A percentile compares a stretch with the other conserved stretches of the same genome.
Evolutionary conservation across 2,113 vertebrate genomes (phyloP).

Genomic region (Podocnemis expansa): DNA sequence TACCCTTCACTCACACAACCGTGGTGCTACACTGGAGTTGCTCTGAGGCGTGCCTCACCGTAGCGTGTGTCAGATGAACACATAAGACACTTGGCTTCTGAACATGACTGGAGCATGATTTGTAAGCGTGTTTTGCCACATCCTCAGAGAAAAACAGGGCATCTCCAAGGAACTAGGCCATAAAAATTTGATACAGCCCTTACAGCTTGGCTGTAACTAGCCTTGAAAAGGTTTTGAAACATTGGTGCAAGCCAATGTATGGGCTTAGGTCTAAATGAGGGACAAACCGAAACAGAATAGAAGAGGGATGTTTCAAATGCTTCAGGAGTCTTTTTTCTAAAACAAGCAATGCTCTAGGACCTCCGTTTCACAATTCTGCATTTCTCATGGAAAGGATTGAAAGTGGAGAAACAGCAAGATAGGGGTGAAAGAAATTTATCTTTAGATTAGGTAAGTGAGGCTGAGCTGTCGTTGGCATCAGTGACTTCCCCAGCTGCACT

Average conservation of each 20-base stretch:
- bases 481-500: not conserved
- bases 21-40: not conserved
- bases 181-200: conserved; percentile 6
- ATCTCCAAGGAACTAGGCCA: not conserved
- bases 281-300: not conserved
- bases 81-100: not conserved
- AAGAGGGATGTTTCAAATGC: not conserved
- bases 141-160: not conserved
- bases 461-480: not conserved
- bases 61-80: not conserved
- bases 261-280: not conserved
- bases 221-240: not conserved
- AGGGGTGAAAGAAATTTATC: fast-evolving
- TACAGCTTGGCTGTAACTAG: not conserved
- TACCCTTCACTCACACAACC: not conserved
- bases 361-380: not conserved
- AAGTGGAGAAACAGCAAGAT: not conserved
- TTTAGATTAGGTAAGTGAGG: not conserved
- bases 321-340: not conserved
- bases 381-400: not conserved
- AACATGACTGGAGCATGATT: not conserved
- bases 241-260: not conserved
- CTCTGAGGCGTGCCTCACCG: too few relatives aligned
- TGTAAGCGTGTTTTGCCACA: not conserved
- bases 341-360: not conserved